phyloP scores from a whole-genome alignment of 2,797 vertebrate species.

The Diplodus sargus region DNA sequence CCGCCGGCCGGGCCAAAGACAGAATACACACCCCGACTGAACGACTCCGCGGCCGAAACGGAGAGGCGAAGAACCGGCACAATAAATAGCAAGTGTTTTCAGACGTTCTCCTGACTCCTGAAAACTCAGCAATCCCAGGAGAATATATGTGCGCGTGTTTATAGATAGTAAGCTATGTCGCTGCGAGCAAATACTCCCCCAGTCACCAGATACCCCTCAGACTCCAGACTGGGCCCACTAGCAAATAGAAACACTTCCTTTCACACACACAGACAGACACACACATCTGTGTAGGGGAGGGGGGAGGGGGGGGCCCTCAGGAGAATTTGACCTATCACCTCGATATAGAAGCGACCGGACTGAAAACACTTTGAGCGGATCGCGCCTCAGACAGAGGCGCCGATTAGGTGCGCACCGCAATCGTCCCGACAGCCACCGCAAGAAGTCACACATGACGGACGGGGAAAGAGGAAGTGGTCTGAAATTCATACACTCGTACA shows the following conservation, averaged over 20 bases:
- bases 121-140: conserved; percentile 36
- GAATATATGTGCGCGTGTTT: conserved; percentile 54
- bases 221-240: conserved; percentile 39
- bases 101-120: conserved; percentile 29
- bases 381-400: neutral
- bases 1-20: neutral
- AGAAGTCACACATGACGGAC: neutral
- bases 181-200: conserved; percentile 63
- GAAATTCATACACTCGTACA: neutral
- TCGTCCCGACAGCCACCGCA: neutral
- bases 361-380: neutral
- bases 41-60: neutral
- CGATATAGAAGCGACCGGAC: conserved; percentile 43
- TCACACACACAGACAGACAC: conserved; percentile 9
- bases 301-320: conserved; percentile 20
- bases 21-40: conserved; percentile 16
- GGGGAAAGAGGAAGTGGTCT: neutral
- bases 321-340: conserved; percentile 64
- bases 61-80: neutral
- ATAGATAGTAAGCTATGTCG: conserved; percentile 63
- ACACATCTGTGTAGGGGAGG: conserved; percentile 32
- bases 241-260: conserved; percentile 58
- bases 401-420: conserved; percentile 1
- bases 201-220: conserved; percentile 70
- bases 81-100: conserved; percentile 27